Evolutionary conservation across 2,888 invertebrate species (phyloP).

Genomic region (Bugula neritina): DNA sequence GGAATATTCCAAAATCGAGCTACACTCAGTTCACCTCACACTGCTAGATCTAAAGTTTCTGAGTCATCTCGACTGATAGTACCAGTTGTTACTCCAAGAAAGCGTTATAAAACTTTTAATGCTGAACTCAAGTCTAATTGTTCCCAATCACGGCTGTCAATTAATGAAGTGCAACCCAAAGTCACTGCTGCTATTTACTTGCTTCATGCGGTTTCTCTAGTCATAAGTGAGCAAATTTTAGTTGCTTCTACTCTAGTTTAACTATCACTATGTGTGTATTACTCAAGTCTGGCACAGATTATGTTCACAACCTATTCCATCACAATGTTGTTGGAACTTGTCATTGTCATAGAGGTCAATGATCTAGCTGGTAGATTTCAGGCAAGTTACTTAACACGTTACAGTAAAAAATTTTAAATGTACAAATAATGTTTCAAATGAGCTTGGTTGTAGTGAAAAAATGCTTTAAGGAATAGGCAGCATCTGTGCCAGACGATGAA

Average conservation of each 20-base stretch:
- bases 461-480: no score
- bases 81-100: not conserved
- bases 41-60: not conserved
- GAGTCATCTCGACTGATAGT: not conserved
- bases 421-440: no score
- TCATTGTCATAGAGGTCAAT: no score
- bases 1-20: not conserved
- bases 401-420: no score
- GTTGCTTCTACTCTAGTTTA: not conserved
- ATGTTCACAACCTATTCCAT: no score
- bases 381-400: no score
- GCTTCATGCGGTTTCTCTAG: not conserved
- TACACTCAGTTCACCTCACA: not conserved
- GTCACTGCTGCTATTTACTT: slow-evolving; percentile 11
- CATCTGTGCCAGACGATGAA: no score
- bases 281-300: no score
- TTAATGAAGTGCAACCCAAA: not conserved
- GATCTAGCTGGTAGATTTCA: no score
- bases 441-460: no score
- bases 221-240: not conserved
- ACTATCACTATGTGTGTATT: no score
- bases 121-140: not conserved
- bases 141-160: not conserved
- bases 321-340: no score
- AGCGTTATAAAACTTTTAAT: not conserved